These are phyloP conservation scores for Campylomormyrus tamandua DNA, from an alignment of 2,113 vertebrate species.

Conservation along the genomic window DNA sequence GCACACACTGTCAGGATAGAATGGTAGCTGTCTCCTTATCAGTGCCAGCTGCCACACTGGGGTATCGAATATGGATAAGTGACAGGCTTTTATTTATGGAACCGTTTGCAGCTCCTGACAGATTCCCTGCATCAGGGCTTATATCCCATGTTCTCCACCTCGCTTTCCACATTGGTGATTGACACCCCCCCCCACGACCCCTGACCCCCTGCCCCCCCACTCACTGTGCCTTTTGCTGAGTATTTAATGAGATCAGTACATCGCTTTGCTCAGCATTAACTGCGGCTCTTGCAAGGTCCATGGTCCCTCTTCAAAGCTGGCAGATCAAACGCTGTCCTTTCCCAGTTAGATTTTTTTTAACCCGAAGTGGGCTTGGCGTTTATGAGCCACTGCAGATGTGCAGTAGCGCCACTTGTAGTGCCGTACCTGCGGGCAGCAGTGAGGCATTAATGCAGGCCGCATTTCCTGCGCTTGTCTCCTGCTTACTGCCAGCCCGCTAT, in stretches of 20 bases:
- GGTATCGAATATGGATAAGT: background rate
- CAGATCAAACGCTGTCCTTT: slow-evolving; percentile 5
- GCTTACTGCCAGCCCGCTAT: slow-evolving; percentile 20
- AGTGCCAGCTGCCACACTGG: background rate
- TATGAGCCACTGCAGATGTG: background rate
- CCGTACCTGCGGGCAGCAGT: background rate
- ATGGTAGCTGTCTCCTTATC: background rate
- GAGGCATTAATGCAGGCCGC: slow-evolving; percentile 19
- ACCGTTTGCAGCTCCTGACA: background rate
- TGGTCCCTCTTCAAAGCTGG: background rate
- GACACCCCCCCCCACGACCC: too few species aligned
- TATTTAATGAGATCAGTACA: slow-evolving; percentile 18
- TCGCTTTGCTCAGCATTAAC: slow-evolving; percentile 2
- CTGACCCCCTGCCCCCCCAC: background rate
- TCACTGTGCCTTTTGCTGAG: slow-evolving; percentile 8
- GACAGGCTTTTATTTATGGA: background rate
- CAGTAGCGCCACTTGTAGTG: background rate
- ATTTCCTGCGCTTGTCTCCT: slow-evolving; percentile 23
- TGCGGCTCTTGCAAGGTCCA: background rate
- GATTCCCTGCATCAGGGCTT: background rate
- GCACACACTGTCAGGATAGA: background rate
- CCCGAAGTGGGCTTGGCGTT: background rate
- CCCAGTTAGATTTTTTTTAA: background rate
- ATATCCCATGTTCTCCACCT: background rate
- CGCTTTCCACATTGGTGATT: background rate